Conservation (phyloP, 2,888 invertebrate species). For the Scaptodrosophila latifasciaeformis region DNA sequence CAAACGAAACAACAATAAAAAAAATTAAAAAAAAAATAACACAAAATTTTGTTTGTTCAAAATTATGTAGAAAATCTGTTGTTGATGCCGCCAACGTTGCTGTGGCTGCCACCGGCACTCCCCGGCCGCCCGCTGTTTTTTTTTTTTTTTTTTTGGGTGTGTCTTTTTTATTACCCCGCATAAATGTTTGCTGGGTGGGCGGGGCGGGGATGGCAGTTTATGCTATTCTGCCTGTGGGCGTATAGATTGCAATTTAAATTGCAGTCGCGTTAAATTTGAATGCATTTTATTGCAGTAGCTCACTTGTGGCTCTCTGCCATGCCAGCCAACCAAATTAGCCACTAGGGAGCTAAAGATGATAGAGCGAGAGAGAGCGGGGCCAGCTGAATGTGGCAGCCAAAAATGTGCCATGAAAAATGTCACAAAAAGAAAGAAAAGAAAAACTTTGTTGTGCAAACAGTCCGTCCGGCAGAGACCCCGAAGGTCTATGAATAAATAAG, state of each 20-base stretch:
- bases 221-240: slow-evolving; percentile 24
- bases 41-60: slow-evolving; percentile 24
- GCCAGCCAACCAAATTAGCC: background rate
- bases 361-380: no score
- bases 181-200: slow-evolving; percentile 24
- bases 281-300: slow-evolving; percentile 36
- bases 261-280: slow-evolving; percentile 39
- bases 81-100: slow-evolving; percentile 26
- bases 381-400: no score
- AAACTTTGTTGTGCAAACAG: no score
- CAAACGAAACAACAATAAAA: slow-evolving; percentile 1
- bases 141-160: slow-evolving; percentile 28
- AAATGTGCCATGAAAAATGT: no score
- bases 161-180: slow-evolving; percentile 40
- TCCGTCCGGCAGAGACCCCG: no score
- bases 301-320: background rate
- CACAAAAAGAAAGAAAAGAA: no score
- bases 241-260: slow-evolving; percentile 36
- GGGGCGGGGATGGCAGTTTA: background rate
- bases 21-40: no score
- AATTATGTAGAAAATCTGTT: slow-evolving; percentile 11
- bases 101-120: slow-evolving; percentile 4
- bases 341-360: background rate
- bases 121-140: background rate
- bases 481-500: no score